Conservation (phyloP, 2,888 invertebrate species). For the Kryphioiulus occultus region DNA sequence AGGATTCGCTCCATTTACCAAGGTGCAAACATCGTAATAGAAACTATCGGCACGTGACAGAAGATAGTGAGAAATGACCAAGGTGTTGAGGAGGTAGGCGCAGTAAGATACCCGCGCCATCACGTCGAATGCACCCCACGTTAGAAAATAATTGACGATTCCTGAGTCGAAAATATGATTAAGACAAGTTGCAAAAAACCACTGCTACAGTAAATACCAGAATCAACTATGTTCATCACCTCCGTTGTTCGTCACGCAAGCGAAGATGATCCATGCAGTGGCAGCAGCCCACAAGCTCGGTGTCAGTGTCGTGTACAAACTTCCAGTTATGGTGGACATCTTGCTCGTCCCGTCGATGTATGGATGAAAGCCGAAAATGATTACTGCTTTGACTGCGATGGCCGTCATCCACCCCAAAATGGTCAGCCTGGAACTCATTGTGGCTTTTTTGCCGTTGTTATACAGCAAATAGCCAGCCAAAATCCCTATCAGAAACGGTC, state of each 20-base stretch:
- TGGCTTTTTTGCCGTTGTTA: not conserved
- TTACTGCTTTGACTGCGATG: not conserved
- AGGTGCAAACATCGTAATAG: slow-evolving; percentile 48
- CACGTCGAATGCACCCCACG: not conserved
- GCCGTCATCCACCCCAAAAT: not conserved
- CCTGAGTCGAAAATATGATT: slow-evolving; percentile 4
- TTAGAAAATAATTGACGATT: not conserved
- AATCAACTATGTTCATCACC: no score
- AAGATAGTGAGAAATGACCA: slow-evolving; percentile 45
- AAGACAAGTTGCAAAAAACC: not conserved
- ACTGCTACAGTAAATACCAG: no score
- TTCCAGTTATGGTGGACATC: slow-evolving; percentile 37
- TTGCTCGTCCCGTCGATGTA: slow-evolving; percentile 46
- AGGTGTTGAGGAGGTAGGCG: slow-evolving; percentile 24
- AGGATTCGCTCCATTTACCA: not conserved
- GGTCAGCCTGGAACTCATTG: not conserved
- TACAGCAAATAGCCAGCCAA: slow-evolving; percentile 41
- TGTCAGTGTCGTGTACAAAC: slow-evolving; percentile 46
- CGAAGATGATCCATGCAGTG: slow-evolving; percentile 45
- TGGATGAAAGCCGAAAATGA: slow-evolving; percentile 45
- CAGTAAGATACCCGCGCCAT: slow-evolving; percentile 28
- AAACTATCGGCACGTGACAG: slow-evolving; percentile 32
- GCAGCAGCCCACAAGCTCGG: slow-evolving; percentile 48
- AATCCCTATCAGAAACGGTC: slow-evolving; percentile 45
- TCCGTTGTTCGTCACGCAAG: slow-evolving; percentile 44